Conservation (phyloP, 1,140 invertebrate species). For the Habropoda laboriosa region DNA sequence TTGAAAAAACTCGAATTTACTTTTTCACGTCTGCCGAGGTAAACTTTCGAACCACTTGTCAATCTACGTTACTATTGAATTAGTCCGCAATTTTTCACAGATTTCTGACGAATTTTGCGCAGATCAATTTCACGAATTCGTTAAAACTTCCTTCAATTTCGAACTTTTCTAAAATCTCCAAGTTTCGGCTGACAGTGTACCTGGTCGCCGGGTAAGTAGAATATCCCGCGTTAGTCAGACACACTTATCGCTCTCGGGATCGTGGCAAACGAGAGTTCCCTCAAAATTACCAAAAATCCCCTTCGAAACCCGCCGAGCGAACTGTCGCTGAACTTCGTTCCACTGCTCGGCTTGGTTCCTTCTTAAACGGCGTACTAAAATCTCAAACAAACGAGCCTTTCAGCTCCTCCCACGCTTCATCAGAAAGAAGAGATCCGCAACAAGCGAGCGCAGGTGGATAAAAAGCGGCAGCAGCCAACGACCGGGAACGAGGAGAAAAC, state of each 20-base stretch:
- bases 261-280: too few species aligned
- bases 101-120: neutral
- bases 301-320: too few species aligned
- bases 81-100: too few species aligned
- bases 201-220: neutral
- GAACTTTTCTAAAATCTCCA: too few species aligned
- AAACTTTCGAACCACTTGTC: too few species aligned
- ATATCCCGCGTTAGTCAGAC: neutral
- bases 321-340: neutral
- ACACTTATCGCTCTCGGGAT: neutral
- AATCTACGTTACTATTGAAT: too few species aligned
- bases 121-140: too few species aligned
- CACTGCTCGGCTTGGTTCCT: neutral
- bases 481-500: slow-evolving; percentile 33
- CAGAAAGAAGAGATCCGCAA: neutral
- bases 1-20: too few species aligned
- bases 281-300: too few species aligned
- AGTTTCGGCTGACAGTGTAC: too few species aligned
- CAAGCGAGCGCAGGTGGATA: neutral
- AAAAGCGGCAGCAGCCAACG: neutral
- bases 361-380: neutral
- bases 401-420: neutral
- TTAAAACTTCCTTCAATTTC: too few species aligned
- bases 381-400: slow-evolving; percentile 6
- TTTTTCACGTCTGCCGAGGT: too few species aligned